A percentile compares a stretch with the other conserved stretches of the same genome.
Evolutionary conservation across 2,888 invertebrate genomes (phyloP).

Genomic region (Cryptosula pallasiana): DNA sequence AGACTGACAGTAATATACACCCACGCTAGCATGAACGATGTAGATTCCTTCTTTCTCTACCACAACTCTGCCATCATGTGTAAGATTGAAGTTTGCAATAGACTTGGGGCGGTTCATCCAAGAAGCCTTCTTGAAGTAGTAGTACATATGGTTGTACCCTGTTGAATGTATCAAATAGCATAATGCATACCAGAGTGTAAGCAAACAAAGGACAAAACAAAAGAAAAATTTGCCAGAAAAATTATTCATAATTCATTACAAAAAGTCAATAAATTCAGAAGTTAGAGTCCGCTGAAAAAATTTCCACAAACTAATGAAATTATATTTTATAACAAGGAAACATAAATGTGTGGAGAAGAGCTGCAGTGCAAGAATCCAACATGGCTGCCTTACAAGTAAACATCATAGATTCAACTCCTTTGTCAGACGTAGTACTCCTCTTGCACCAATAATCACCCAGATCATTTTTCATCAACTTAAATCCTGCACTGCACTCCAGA

Average conservation of each 20-base stretch:
- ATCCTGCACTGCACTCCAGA: neutral
- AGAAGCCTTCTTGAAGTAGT: conserved; percentile 1
- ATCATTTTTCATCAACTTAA: neutral
- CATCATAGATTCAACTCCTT: neutral
- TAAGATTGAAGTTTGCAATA: neutral
- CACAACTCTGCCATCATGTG: neutral
- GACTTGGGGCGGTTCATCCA: neutral
- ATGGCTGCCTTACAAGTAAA: neutral
- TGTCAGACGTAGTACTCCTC: neutral
- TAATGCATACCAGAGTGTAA: no score
- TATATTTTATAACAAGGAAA: no score
- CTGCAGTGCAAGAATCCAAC: no score
- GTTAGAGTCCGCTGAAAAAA: no score
- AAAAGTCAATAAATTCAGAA: no score
- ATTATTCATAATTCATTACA: no score
- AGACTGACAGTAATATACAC: neutral
- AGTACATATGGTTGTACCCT: conserved; percentile 7
- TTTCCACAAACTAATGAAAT: no score
- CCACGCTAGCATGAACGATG: conserved; percentile 18
- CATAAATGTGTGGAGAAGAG: no score
- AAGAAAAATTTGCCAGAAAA: no score
- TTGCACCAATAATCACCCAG: neutral
- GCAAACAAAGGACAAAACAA: no score
- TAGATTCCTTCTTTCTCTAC: neutral
- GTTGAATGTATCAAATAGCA: neutral